Base-by-base conservation (phyloP, 2,888 invertebrate genomes). In the Platynereis dumerilii region DNA sequence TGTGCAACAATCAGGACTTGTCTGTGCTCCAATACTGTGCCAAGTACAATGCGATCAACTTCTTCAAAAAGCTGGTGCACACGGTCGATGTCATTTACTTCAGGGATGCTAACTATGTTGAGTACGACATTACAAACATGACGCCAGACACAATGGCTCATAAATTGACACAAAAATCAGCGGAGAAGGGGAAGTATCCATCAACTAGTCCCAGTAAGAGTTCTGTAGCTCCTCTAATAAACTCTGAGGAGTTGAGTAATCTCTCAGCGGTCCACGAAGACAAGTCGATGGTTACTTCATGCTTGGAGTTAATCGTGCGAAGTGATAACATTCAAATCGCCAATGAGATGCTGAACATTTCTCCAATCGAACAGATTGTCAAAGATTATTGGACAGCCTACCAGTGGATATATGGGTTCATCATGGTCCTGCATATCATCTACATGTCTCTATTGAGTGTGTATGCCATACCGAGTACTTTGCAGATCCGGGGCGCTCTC, bases 391-490 rank as follows among this genome's bases (percentile, higher is more conserved):
- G 75, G 63, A 71, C 68, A 0, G 74, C 78, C 42, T 79, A 78
- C 22, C 75, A 76, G 28, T 77, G 76, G 74, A 75, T 76, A 5
- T 81, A 78, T 68, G 71, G 70, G 1, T 56, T 77, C 1, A 64
- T 82, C 5, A 76, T 81, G 73, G 12, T 75, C 2, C 45, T 78
- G 17, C 82, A 82, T 66, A 75, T 82, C 24, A 55, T 70, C 10
- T 81, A 82, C 69, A 82, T 82, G 81, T 68, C 70, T 29, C 57
- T 78, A 1, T 76, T 79, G 60, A 79, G 68, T 58, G 63, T 58
- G 3, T 74, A 67, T 60, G 68, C 55, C 29, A 66, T 60, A 2
- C 27, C 28, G 5, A 24, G 29, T 22, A 5, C 44, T 17, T 2
- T 17, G 12, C 12, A n/a, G 15, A 15, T 27, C 17, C 15, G 15